phyloP scores from a whole-genome alignment of 2,113 vertebrate species.

The Eretmochelys imbricata region DNA sequence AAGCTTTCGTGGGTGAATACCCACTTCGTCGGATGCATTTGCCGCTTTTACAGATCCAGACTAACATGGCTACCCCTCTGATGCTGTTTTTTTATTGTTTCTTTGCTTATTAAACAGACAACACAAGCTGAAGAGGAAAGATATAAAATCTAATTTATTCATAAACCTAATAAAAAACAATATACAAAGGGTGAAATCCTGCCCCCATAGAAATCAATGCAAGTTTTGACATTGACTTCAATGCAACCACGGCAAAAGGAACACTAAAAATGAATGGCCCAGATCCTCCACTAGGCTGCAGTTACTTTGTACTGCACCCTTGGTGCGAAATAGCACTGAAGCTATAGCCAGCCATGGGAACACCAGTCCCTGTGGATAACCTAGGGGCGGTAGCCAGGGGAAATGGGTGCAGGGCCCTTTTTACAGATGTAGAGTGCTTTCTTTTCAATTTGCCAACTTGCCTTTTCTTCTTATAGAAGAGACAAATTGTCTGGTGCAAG shows the following conservation, averaged over 20 bases:
- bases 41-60: no score
- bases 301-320: not conserved
- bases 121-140: not conserved
- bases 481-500: not conserved
- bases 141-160: not conserved
- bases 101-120: not conserved
- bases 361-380: no score
- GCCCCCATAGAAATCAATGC: not conserved
- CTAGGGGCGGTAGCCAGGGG: no score
- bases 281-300: not conserved
- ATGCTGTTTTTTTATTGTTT: not conserved
- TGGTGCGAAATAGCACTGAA: not conserved
- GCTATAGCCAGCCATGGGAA: not conserved
- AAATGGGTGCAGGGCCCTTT: not conserved
- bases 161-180: not conserved
- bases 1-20: no score
- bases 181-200: not conserved
- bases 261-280: not conserved
- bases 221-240: not conserved
- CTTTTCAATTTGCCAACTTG: not conserved
- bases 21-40: no score
- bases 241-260: not conserved
- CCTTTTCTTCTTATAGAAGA: not conserved
- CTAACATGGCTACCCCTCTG: no score
- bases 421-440: not conserved